phyloP scores from a whole-genome alignment of 2,113 vertebrate genomes.

The Campylorhamphus procurvoides region DNA sequence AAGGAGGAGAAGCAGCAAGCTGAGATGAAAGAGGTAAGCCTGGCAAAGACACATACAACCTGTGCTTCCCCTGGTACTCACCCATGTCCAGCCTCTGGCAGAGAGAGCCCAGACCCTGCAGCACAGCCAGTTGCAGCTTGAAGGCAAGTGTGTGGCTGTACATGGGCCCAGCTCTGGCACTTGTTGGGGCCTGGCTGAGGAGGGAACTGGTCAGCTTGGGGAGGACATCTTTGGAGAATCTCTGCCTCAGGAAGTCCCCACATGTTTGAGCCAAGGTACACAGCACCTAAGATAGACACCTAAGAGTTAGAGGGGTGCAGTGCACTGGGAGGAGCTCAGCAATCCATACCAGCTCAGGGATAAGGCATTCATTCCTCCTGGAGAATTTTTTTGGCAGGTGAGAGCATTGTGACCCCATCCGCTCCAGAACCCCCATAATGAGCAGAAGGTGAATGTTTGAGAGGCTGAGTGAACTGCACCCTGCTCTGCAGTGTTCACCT shows the following conservation, averaged over 20 bases:
- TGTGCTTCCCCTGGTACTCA: slow-evolving; percentile 62
- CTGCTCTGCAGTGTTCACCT: background rate
- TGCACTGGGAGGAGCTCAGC: background rate
- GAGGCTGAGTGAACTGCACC: background rate
- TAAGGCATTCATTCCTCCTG: background rate
- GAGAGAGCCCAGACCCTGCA: slow-evolving; percentile 89
- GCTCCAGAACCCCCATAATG: background rate
- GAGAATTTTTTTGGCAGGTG: background rate
- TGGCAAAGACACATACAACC: background rate
- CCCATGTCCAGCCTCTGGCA: slow-evolving; percentile 86
- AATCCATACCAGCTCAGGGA: background rate
- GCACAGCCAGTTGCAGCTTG: slow-evolving; percentile 89
- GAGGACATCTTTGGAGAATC: slow-evolving; percentile 90
- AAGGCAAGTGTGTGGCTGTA: slow-evolving; percentile 89
- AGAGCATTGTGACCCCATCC: background rate
- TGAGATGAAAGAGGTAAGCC: background rate
- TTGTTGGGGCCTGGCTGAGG: slow-evolving; percentile 82
- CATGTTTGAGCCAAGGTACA: slow-evolving; percentile 83
- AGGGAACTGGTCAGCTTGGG: slow-evolving; percentile 84
- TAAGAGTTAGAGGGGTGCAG: background rate
- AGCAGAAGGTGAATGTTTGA: background rate
- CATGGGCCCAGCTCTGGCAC: slow-evolving; percentile 83
- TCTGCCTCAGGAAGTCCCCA: slow-evolving; percentile 87
- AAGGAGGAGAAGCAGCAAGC: background rate
- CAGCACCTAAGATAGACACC: slow-evolving; percentile 81